Base-by-base conservation (phyloP, 2,113 vertebrate species). In the Gorsachius goisagi region DNA sequence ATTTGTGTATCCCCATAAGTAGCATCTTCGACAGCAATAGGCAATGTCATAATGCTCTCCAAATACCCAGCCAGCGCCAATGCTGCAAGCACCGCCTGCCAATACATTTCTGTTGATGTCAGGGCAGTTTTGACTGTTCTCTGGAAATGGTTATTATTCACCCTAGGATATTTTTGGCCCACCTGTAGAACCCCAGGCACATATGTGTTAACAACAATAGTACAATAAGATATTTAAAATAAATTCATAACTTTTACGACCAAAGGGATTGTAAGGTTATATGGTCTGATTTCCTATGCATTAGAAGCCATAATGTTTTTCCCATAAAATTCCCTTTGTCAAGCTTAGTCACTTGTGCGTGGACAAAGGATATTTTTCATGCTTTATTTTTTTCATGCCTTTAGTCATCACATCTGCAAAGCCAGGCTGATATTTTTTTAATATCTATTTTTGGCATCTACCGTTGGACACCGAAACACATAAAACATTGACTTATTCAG, bases 201-300 rank as follows among this genome's bases (percentile, higher is more conserved):
- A 21, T 22, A 5, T 62, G 4, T 56, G 37, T 64, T 82, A 93
- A 47, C 11, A 85, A 20, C 41, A 35, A 63, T 16, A 79, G 9
- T 28, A 67, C n/a, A 52, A 88, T n/a, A 15, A 76, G 28, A 21
- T 78, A 78, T 84, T 80, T 88, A 6, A 77, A 92, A 95, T 62
- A 80, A 79, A 90, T 80, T 69, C 11, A 37, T 73, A 76, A 52
- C 30, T 91, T 82, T 26, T 88, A 80, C 69, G 50, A 85, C 28
- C 55, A 66, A 75, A 67, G 32, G 32, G n/a, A 73, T 32, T 88
- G 16, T 71, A 90, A 80, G 64, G 12, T 67, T 74, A 50, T 77
- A n/a, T 47, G 27, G 6, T 45, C n/a, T 59, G 67, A 63, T 66
- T 89, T 91, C 53, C 37, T 47, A 39, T 63, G 15, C 17, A 71